These are phyloP conservation scores for Lepidotrigona ventralis DNA, from an alignment of 1,140 invertebrate species.

Conservation along the genomic window DNA sequence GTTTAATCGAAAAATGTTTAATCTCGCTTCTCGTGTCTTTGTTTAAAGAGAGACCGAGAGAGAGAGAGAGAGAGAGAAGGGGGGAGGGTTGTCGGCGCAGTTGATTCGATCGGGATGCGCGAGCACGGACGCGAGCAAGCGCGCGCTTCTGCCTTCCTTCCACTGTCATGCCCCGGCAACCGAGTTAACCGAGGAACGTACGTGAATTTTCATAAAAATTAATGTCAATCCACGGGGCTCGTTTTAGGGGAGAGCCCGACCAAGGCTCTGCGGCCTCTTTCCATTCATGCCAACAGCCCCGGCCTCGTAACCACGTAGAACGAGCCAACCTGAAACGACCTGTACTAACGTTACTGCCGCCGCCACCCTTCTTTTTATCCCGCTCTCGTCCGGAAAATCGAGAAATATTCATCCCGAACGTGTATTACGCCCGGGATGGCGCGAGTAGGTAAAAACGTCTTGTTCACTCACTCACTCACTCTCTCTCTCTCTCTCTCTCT, in stretches of 20 bases:
- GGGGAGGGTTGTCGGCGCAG: no score
- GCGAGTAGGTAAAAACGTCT: neutral
- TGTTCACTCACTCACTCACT: neutral
- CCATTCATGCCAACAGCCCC: conserved; percentile 2
- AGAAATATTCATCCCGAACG: neutral
- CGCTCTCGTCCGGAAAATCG: neutral
- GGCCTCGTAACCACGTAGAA: neutral
- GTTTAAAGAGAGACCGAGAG: neutral
- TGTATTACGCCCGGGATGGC: neutral
- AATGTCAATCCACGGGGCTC: conserved; percentile 53
- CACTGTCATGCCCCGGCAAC: conserved; percentile 2
- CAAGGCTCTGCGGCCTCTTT: neutral
- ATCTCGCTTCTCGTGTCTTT: neutral
- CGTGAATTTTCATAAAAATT: conserved; percentile 67
- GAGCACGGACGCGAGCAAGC: neutral
- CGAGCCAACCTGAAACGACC: conserved; percentile 1
- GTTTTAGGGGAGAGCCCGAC: conserved; percentile 7
- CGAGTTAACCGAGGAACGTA: conserved; percentile 7
- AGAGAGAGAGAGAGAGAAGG: no score
- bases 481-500: no score
- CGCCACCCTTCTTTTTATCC: neutral
- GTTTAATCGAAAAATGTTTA: neutral
- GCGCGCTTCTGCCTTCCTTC: conserved; percentile 6
- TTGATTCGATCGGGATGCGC: no score
- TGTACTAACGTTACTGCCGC: neutral